Base-by-base conservation (phyloP, 2,888 invertebrate species). In the Macrosoma leucophasiata region DNA sequence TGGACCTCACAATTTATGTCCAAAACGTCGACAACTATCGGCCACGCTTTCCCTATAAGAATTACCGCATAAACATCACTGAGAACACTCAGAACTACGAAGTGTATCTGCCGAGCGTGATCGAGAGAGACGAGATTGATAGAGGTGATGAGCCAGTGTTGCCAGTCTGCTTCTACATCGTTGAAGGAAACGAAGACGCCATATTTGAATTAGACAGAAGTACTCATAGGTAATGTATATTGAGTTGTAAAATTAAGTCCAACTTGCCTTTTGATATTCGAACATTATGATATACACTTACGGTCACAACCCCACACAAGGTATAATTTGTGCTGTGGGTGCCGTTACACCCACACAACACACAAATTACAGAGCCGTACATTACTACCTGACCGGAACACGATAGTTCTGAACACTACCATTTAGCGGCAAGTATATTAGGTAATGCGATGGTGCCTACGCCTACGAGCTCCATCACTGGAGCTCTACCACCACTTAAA, bases 161-260 rank as follows among this genome's bases (percentile, higher is more conserved):
- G 28, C 91, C 92, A 39, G 94, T 96, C n/a, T 98, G 97, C 61
- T 97, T 96, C 65, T 97, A 91, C 59, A 93, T 97, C 29, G 89
- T 96, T n/a, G 89, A 89, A 4, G 96, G 96, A 8, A 94, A 96
- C 59, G 90, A 90, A 11, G 87, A 88, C 10, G 87, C 87, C 5
- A 75, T 88, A 33, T 96, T 96, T 61, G 78, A 85, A 27, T 64
- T 96, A 12, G 90, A 95, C 54, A 87, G 89, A 11, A 86, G 89
- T 41, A 88, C 89, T 4, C 95, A 96, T 63, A 90, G 57, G 92
- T 92, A 79, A 70, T n/a, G n/a, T n/a, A n/a, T 74, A 37, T 10
- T 10, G 1, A 34, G 9, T 26, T 26, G 10, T 17, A n/a, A 15
- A 3, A 8, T 29, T 13, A 7, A 44, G 31, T 4, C 8, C 1